These are phyloP conservation scores for Bombus breviceps DNA, from an alignment of 1,140 invertebrate species.

Conservation along the genomic window DNA sequence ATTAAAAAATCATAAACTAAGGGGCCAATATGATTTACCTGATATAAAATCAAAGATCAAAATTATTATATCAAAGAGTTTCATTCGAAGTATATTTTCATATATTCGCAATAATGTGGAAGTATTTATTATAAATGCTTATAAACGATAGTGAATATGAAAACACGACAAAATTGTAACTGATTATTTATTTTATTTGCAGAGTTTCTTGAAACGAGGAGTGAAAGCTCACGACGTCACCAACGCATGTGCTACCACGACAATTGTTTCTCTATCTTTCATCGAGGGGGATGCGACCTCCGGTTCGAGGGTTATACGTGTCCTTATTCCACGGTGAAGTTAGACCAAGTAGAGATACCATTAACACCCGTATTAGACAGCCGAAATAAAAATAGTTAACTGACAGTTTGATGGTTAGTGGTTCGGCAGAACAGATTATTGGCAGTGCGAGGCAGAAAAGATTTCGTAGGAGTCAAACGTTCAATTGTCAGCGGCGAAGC, in stretches of 20 bases:
- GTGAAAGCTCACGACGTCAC: slow-evolving; percentile 64
- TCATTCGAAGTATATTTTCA: too few relatives aligned
- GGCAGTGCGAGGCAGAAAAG: slow-evolving; percentile 77
- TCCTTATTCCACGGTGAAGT: slow-evolving; percentile 50
- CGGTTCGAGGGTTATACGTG: slow-evolving; percentile 38
- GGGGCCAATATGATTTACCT: too few relatives aligned
- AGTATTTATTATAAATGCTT: neutral
- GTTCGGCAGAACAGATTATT: slow-evolving; percentile 76
- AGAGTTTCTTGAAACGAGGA: neutral
- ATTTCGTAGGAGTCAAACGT: slow-evolving; percentile 58
- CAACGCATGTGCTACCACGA: slow-evolving; percentile 54
- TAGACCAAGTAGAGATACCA: slow-evolving; percentile 60
- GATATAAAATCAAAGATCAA: too few relatives aligned
- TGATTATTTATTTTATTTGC: neutral
- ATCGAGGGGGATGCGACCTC: slow-evolving; percentile 59
- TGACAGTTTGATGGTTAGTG: slow-evolving; percentile 75
- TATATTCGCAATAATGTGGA: too few relatives aligned
- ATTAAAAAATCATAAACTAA: too few relatives aligned
- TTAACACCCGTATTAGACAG: slow-evolving; percentile 63
- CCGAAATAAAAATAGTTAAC: slow-evolving; percentile 63
- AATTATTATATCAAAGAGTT: too few relatives aligned
- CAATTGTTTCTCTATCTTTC: slow-evolving; percentile 29
- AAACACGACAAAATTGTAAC: neutral
- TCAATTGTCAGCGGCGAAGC: slow-evolving; percentile 57
- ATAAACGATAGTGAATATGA: neutral